Conservation (phyloP, 2,888 invertebrate species). For the Zygothrica quintamaculata region DNA sequence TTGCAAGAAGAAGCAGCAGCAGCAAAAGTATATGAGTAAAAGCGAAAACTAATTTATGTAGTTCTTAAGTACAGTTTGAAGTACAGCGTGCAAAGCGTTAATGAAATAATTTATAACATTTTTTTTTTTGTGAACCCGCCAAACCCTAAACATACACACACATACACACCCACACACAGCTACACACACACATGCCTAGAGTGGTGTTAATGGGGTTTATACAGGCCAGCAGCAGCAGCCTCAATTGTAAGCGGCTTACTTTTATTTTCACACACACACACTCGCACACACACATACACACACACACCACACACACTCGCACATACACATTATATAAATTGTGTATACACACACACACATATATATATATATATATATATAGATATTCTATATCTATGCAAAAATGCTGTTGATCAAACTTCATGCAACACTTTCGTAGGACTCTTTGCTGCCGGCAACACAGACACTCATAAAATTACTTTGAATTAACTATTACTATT, state of each 20-base stretch:
- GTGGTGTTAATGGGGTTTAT: too few species aligned
- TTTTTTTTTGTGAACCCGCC: constrained; percentile 15
- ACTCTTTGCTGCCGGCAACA: constrained; percentile 16
- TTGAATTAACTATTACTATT: constrained; percentile 10
- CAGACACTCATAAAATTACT: constrained; percentile 25
- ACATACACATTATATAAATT: too few species aligned
- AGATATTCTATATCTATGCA: constrained; percentile 21
- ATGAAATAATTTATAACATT: constrained; percentile 51
- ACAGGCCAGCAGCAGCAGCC: too few species aligned
- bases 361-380: too few species aligned
- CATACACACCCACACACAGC: not conserved
- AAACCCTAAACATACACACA: not conserved
- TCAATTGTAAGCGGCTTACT: too few species aligned
- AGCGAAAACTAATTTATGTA: constrained; percentile 75
- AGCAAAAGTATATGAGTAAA: constrained; percentile 33
- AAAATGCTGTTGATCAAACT: too few species aligned
- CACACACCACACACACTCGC: too few species aligned
- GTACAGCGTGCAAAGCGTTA: constrained; percentile 48
- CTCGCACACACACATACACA: too few species aligned
- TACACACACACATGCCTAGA: constrained; percentile 23
- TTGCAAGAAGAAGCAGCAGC: constrained; percentile 26
- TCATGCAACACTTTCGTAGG: constrained; percentile 25
- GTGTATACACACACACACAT: too few species aligned
- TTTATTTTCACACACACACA: too few species aligned
- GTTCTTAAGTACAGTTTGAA: constrained; percentile 73